Evolutionary conservation across 2,113 vertebrate genomes (phyloP).

Genomic region (Podarcis cretensis): DNA sequence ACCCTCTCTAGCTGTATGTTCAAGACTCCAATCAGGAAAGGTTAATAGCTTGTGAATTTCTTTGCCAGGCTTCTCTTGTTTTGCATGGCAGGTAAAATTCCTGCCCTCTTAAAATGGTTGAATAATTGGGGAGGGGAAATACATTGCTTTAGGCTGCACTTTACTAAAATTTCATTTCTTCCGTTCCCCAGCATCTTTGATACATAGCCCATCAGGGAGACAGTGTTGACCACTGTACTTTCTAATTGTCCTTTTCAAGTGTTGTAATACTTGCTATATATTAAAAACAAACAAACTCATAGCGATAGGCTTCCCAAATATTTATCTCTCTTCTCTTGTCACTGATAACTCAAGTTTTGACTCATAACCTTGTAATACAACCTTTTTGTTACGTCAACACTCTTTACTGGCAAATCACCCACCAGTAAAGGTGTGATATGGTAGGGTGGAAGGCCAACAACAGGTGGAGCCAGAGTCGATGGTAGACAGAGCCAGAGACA

Average conservation of each 20-base stretch:
- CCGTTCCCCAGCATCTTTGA: rapidly evolving
- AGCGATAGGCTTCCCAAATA: conserved; percentile 27
- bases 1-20: conserved; percentile 58
- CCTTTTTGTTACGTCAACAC: conserved; percentile 14
- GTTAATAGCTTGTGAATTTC: conserved; percentile 69
- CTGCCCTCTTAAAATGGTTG: conserved; percentile 46
- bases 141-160: conserved; percentile 14
- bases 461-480: too few species aligned
- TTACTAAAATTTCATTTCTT: conserved; percentile 30
- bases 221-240: conserved; percentile 14
- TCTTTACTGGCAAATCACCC: neutral
- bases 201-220: neutral
- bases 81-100: conserved; percentile 25
- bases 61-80: conserved; percentile 44
- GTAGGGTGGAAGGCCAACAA: too few species aligned
- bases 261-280: conserved; percentile 14
- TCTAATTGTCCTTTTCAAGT: conserved; percentile 35
- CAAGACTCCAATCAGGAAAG: conserved; percentile 71
- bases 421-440: neutral
- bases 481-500: too few species aligned
- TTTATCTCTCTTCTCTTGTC: neutral
- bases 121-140: conserved; percentile 34
- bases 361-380: neutral
- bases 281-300: neutral
- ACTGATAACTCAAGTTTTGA: conserved; percentile 9